Evolutionary conservation across 2,113 vertebrate species (phyloP).

Genomic region (Ardeotis arabs): DNA sequence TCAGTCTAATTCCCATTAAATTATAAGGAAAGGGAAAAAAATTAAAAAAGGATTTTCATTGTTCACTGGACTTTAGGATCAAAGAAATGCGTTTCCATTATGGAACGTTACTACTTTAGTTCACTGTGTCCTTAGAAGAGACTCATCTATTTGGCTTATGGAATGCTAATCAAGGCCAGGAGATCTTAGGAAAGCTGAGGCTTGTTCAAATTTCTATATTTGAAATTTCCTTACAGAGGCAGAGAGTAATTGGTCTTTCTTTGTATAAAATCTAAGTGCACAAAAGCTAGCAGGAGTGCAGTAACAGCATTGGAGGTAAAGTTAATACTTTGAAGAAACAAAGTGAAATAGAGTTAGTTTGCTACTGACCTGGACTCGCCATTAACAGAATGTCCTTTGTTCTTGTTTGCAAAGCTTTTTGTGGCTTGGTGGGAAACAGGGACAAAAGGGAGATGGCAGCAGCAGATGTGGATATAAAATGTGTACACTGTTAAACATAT

Average conservation of each 20-base stretch:
- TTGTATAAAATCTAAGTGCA: background rate
- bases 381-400: background rate
- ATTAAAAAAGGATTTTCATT: background rate
- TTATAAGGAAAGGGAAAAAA: conserved; percentile 3
- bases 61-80: background rate
- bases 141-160: background rate
- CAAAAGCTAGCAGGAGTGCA: background rate
- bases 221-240: background rate
- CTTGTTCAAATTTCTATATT: conserved; percentile 10
- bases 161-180: background rate
- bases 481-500: conserved; percentile 34
- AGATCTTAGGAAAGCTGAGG: background rate
- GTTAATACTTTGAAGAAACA: background rate
- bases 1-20: conserved; percentile 7
- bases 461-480: conserved; percentile 46
- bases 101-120: conserved; percentile 7
- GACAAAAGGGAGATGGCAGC: conserved; percentile 11
- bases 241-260: background rate
- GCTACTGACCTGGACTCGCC: background rate
- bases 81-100: conserved; percentile 37
- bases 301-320: background rate
- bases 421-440: background rate
- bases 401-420: background rate
- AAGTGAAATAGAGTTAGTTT: background rate
- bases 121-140: background rate